A percentile compares a stretch with the other conserved stretches of the same genome.
Conservation (phyloP, 2,888 invertebrate genomes). For the Liodrosophila aerea region DNA sequence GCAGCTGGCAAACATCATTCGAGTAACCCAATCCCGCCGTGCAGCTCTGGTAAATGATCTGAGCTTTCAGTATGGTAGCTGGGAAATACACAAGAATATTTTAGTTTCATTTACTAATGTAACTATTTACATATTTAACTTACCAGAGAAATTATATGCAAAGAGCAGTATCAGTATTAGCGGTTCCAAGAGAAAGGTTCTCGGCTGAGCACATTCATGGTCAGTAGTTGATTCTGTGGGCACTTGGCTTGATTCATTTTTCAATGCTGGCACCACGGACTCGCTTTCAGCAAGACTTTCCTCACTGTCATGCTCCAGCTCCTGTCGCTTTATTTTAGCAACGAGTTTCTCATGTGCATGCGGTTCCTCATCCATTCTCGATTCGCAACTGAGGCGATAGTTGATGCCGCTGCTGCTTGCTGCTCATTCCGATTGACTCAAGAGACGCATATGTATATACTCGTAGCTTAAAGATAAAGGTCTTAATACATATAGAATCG, state of each 20-base stretch:
- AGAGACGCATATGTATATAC: too few species aligned
- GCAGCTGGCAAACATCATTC: conserved; percentile 83
- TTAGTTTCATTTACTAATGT: background rate
- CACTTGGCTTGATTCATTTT: background rate
- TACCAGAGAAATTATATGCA: conserved; percentile 79
- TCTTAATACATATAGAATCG: conserved; percentile 4
- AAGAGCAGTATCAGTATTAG: conserved; percentile 77
- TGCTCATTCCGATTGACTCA: conserved; percentile 9
- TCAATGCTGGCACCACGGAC: background rate
- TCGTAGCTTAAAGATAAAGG: conserved; percentile 54
- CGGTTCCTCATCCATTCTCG: conserved; percentile 59
- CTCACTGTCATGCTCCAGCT: conserved; percentile 19
- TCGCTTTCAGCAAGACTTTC: conserved; percentile 1
- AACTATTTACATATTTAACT: too few species aligned
- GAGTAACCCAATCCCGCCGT: conserved; percentile 84
- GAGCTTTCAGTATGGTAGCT: conserved; percentile 85
- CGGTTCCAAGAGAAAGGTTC: conserved; percentile 71
- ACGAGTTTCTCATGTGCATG: conserved; percentile 56
- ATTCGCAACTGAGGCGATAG: conserved; percentile 41
- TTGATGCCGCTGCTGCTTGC: conserved; percentile 1
- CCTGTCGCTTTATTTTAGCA: conserved; percentile 28
- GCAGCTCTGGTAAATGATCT: conserved; percentile 88
- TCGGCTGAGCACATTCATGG: background rate
- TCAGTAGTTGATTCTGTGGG: background rate
- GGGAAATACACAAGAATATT: background rate